Percentiles rank a stretch among this genome's conserved stretches.
phyloP scores from a whole-genome alignment of 2,888 invertebrate species.

The Aleiodes alternator region DNA sequence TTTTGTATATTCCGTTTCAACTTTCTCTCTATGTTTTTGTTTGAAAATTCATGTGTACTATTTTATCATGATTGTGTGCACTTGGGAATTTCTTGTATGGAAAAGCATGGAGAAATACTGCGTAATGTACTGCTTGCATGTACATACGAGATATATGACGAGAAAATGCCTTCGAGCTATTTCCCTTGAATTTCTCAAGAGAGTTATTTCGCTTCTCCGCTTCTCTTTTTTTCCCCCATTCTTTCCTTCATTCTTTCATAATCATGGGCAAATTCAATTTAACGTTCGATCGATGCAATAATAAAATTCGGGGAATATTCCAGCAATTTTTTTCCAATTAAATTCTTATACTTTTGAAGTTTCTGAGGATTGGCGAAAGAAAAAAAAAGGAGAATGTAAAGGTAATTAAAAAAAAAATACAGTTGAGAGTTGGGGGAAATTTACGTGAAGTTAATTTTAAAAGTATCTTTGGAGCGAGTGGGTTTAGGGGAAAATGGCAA shows the following conservation, averaged over 20 bases:
- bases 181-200: conserved; percentile 21
- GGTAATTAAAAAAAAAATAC: no score
- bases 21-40: not conserved
- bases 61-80: conserved; percentile 1
- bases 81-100: conserved; percentile 11
- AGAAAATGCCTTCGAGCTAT: conserved; percentile 6
- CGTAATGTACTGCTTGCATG: conserved; percentile 8
- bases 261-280: conserved; percentile 1
- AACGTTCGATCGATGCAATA: not conserved
- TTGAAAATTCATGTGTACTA: conserved; percentile 5
- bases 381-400: no score
- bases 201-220: conserved; percentile 5
- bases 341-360: no score
- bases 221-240: not conserved
- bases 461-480: no score
- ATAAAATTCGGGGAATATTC: no score
- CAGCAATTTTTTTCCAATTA: no score
- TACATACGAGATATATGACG: conserved; percentile 8
- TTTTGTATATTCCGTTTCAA: not conserved
- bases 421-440: no score
- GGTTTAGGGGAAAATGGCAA: no score
- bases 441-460: no score
- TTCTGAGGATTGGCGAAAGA: no score
- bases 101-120: conserved; percentile 3
- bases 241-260: no score